A percentile compares a stretch with the other conserved stretches of the same genome.
These are phyloP conservation scores for Rhimphoctona megacephalus DNA, from an alignment of 2,888 invertebrate genomes.

Conservation along the genomic window DNA sequence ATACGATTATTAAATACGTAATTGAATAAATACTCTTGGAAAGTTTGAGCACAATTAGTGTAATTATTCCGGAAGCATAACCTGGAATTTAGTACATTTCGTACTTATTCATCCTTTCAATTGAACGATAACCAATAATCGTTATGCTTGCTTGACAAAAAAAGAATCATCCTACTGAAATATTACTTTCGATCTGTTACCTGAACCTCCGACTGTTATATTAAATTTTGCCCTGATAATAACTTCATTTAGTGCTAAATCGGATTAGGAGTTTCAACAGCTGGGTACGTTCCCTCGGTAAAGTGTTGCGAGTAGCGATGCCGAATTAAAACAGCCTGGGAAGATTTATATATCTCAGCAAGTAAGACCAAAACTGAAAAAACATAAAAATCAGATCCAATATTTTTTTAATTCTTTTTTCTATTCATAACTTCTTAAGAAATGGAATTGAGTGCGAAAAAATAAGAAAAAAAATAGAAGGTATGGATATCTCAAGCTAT, in stretches of 20 bases:
- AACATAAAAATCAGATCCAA: no score
- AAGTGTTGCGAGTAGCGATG: neutral
- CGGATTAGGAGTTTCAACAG: slow-evolving; percentile 7
- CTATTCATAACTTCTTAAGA: no score
- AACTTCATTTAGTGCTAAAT: slow-evolving; percentile 11
- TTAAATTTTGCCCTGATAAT: neutral
- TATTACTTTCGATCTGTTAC: neutral
- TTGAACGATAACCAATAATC: neutral
- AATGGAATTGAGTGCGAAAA: no score
- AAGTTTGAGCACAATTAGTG: no score
- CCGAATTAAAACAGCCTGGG: neutral
- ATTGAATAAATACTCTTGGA: no score
- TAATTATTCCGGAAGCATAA: no score
- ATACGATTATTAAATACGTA: neutral
- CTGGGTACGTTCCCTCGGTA: neutral
- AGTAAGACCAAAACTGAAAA: no score
- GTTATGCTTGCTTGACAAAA: slow-evolving; percentile 18
- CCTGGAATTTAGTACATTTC: no score
- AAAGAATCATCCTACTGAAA: slow-evolving; percentile 6
- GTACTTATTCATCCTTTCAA: neutral
- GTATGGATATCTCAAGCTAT: no score
- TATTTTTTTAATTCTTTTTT: no score
- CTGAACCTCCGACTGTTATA: neutral
- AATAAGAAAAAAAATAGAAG: no score
- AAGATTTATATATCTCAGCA: slow-evolving; percentile 15